Evolutionary conservation across 2,797 vertebrate species (phyloP).

Genomic region (Ara ararauna): DNA sequence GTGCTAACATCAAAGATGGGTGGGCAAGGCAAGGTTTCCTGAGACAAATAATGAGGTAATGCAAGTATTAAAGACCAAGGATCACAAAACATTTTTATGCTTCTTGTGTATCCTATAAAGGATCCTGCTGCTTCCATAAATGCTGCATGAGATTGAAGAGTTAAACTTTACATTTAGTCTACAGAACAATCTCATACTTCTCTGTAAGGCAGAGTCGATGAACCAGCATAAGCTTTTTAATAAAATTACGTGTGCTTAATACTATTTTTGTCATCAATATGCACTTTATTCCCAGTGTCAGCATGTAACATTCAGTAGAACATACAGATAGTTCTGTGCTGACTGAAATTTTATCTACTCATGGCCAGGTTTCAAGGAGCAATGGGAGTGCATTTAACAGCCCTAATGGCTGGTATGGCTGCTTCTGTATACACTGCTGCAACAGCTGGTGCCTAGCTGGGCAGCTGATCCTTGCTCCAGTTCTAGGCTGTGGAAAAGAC

Average conservation of each 20-base stretch:
- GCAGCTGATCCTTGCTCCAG: background rate
- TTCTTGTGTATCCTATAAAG: background rate
- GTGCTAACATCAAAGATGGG: background rate
- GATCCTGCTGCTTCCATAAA: background rate
- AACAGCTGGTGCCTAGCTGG: background rate
- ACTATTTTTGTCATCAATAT: background rate
- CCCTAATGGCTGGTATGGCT: background rate
- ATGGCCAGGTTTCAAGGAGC: background rate
- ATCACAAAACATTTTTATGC: background rate
- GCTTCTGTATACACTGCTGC: background rate
- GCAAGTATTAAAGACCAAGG: background rate
- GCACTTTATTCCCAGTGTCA: background rate
- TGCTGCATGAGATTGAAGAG: background rate
- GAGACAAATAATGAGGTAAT: background rate
- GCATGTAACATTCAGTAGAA: background rate
- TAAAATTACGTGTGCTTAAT: rapidly evolving
- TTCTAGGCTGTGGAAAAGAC: background rate
- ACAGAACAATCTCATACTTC: background rate
- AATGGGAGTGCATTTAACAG: background rate
- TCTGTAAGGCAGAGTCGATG: background rate
- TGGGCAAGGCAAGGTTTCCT: background rate
- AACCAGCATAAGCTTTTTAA: background rate
- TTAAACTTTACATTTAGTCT: background rate
- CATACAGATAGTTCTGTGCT: background rate
- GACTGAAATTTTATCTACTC: background rate